Percentiles rank a stretch among this genome's conserved stretches.
Conservation (phyloP, 2,888 invertebrate species). For the Machimus atricapillus region DNA sequence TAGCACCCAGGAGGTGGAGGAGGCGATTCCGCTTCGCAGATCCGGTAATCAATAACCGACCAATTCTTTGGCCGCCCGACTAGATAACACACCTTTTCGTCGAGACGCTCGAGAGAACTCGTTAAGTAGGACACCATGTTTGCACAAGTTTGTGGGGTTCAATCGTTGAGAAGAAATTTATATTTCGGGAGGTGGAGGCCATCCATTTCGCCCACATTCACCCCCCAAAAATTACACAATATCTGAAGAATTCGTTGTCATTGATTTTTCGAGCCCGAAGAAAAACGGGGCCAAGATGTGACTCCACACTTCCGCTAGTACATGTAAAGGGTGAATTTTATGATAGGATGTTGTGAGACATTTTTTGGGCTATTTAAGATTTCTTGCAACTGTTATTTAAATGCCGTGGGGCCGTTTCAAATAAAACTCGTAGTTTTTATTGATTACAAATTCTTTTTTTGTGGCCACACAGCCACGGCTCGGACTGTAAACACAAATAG, state of each 20-base stretch:
- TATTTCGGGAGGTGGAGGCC: background rate
- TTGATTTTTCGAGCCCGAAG: background rate
- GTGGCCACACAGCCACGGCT: background rate
- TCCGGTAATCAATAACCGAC: background rate
- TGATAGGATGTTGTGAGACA: background rate
- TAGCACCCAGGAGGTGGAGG: background rate
- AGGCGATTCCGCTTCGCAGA: background rate
- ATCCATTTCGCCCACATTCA: background rate
- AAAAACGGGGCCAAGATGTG: background rate
- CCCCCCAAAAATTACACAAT: background rate
- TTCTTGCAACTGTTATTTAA: background rate
- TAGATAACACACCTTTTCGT: background rate
- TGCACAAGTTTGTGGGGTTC: background rate
- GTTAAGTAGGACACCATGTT: background rate
- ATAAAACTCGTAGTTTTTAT: conserved; percentile 12
- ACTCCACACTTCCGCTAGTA: background rate
- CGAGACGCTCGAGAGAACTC: background rate
- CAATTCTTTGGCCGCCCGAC: background rate
- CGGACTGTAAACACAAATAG: background rate
- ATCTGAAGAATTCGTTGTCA: background rate
- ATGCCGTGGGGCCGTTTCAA: background rate
- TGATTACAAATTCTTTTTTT: conserved; percentile 2
- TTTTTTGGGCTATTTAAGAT: background rate
- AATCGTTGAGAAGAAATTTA: background rate
- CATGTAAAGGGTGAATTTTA: background rate